These are phyloP conservation scores for Melipona beecheii DNA, from an alignment of 2,888 invertebrate species.

Conservation along the genomic window DNA sequence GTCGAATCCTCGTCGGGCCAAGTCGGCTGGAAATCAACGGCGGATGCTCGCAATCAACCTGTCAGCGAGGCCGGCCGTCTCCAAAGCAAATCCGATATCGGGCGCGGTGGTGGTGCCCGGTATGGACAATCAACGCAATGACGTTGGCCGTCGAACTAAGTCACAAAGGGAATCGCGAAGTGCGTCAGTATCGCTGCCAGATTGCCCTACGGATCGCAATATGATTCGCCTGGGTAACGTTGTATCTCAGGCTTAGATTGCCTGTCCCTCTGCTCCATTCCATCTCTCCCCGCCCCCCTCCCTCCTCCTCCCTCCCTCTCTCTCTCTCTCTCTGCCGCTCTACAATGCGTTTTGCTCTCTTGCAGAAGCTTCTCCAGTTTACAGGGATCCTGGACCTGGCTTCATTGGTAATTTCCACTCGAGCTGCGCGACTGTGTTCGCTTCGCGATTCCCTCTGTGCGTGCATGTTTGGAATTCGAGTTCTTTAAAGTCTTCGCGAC, in stretches of 20 bases:
- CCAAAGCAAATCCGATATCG: conserved; percentile 57
- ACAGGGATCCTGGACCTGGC: neutral
- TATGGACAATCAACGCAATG: conserved; percentile 66
- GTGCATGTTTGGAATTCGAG: no score
- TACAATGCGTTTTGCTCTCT: neutral
- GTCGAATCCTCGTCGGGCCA: neutral
- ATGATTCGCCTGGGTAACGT: conserved; percentile 48
- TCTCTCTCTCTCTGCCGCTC: neutral
- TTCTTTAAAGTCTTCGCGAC: no score
- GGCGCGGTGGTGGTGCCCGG: conserved; percentile 30
- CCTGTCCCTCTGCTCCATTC: neutral
- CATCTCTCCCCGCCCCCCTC: no score
- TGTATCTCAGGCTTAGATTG: conserved; percentile 28
- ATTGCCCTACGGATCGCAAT: conserved; percentile 52
- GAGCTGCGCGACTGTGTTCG: neutral
- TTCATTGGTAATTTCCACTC: conserved; percentile 33
- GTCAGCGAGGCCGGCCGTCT: conserved; percentile 52
- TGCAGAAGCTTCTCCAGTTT: neutral
- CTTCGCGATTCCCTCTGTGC: neutral
- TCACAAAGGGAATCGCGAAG: conserved; percentile 77
- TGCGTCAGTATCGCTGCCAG: conserved; percentile 66
- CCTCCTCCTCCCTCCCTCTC: no score
- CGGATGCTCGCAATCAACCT: conserved; percentile 65
- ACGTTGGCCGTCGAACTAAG: conserved; percentile 61
- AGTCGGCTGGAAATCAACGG: conserved; percentile 40